Evolutionary conservation across 1,140 invertebrate species (phyloP), one percentile per base, ranked within the genome.

Genomic region (Sitobion miscanthi): DNA sequence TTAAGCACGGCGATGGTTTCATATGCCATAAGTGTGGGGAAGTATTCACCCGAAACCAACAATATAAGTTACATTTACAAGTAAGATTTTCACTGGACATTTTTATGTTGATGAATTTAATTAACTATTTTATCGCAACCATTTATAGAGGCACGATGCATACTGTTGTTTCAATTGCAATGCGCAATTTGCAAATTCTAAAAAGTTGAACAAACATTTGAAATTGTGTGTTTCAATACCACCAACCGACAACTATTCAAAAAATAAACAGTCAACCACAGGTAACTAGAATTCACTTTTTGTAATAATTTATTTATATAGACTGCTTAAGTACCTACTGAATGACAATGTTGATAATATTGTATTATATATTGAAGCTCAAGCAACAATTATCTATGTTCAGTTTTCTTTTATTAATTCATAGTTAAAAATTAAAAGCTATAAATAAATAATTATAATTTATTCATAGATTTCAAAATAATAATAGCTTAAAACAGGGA

Each of bases 1-100:
- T 57, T 30, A 86, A 86, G 35, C 91, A 90, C 0, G 38, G 82
- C 4, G 91, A 82, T n/a, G 82, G 91, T 17, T 93, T 93, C 25
- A 17, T 93, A 42, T 93, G 91, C 7, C 82, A 93, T n/a, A 54
- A 57, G 35, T 93, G 91, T 54, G 91, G 91, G 0, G 91, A 93
- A 85, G 49, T 83, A 21, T 93, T 93, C 45, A 57, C 47, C 14
- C 49, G 91, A 14, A 93, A n/a, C 2, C 91, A 93, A 86, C 91
- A 93, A 20, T 93, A 93, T 21, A 93, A 57, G n/a, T 93, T 93
- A n/a, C 91, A 93, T 86, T 86, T 93, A 45, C 69, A 93, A 83
- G 91, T 93, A 42, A 52, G 45, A 45, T 85, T 77, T 77, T 42
- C 14, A 7, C 17, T 35, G 0, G 0, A 38, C 17, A 30, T 87